Percentiles rank a stretch among this genome's conserved stretches.
These are phyloP conservation scores for Lutjanus erythropterus DNA, from an alignment of 2,113 vertebrate genomes.

Conservation along the genomic window DNA sequence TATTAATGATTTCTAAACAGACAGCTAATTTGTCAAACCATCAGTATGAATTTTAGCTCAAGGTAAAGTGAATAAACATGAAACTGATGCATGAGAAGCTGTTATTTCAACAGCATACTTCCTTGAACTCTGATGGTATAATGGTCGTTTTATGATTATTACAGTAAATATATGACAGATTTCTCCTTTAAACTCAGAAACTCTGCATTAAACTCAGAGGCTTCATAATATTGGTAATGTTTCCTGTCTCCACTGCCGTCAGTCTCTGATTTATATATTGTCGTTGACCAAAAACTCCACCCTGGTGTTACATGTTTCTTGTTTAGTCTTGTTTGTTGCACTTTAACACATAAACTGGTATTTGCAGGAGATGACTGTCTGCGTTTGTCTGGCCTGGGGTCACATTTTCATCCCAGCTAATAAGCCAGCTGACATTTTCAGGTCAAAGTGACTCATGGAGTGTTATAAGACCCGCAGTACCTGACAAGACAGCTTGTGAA, in stretches of 20 bases:
- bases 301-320: not conserved
- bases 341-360: not conserved
- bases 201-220: no score
- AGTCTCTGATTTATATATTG: not conserved
- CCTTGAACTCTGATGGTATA: no score
- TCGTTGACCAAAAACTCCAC: not conserved
- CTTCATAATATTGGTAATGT: not conserved
- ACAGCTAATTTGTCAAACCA: no score
- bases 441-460: slow-evolving; percentile 32
- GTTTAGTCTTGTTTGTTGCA: no score
- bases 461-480: not conserved
- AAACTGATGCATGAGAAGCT: no score
- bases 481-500: not conserved
- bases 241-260: not conserved
- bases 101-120: no score
- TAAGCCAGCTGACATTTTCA: slow-evolving; percentile 33
- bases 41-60: no score
- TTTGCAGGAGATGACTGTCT: not conserved
- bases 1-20: no score
- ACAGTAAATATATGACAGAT: no score
- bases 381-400: slow-evolving; percentile 20
- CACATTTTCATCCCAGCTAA: slow-evolving; percentile 19
- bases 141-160: no score
- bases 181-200: not conserved
- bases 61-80: no score